Conservation (phyloP, 2,888 invertebrate genomes). For the Homarus gammarus region DNA sequence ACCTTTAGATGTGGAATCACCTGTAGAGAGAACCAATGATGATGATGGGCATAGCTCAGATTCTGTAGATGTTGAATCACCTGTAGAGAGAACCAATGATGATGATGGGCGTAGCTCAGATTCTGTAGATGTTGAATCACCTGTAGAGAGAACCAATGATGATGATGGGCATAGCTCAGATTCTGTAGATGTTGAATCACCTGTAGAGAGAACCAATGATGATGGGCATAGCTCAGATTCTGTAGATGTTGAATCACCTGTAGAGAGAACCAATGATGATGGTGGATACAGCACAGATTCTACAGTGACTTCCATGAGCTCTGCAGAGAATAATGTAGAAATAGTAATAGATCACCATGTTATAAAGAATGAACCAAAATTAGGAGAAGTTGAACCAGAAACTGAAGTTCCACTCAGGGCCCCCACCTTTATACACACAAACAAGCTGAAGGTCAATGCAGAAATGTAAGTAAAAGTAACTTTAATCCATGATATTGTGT, state of each 20-base stretch:
- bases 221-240: not conserved
- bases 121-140: not conserved
- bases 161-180: not conserved
- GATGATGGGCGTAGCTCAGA: not conserved
- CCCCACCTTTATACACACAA: not conserved
- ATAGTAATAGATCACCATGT: not conserved
- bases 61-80: not conserved
- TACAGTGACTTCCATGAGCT: not conserved
- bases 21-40: not conserved
- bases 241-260: not conserved
- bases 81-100: too few species aligned
- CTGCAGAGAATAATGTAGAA: not conserved
- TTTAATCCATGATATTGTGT: not conserved
- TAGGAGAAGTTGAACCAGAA: not conserved
- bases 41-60: not conserved
- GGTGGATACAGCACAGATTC: not conserved
- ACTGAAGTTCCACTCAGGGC: not conserved
- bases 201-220: not conserved
- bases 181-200: not conserved
- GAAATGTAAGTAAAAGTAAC: slow-evolving; percentile 3
- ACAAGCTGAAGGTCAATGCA: not conserved
- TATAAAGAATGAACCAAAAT: not conserved
- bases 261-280: not conserved
- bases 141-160: not conserved
- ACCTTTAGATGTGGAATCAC: not conserved